These are phyloP conservation scores for Trypoxylon attenuatum DNA, from an alignment of 2,888 invertebrate species.

Conservation along the genomic window DNA sequence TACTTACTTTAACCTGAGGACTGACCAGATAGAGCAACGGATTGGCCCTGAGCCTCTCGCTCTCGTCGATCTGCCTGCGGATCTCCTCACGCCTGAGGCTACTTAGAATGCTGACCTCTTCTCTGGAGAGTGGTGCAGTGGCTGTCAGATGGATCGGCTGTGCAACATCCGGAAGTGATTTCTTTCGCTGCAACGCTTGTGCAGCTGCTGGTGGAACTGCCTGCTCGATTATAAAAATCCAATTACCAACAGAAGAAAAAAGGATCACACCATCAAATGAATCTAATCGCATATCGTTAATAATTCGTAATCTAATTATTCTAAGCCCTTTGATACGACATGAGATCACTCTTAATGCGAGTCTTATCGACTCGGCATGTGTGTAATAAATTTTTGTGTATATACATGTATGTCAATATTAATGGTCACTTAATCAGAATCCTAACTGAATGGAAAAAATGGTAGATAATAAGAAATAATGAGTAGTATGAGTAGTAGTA, in stretches of 20 bases:
- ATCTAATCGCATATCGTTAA: too few relatives aligned
- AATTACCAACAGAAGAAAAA: conserved; percentile 33
- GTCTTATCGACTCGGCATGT: background rate
- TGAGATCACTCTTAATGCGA: too few relatives aligned
- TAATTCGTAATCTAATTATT: too few relatives aligned
- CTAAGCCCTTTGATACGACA: too few relatives aligned
- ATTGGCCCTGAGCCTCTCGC: conserved; percentile 94
- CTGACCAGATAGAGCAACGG: conserved; percentile 96
- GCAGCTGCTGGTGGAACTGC: conserved; percentile 86
- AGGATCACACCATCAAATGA: background rate
- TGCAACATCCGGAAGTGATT: conserved; percentile 95
- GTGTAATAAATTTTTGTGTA: too few relatives aligned
- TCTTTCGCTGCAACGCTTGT: conserved; percentile 89
- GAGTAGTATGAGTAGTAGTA: too few relatives aligned
- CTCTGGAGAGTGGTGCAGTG: conserved; percentile 91
- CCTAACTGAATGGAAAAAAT: too few relatives aligned
- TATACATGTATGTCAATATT: too few relatives aligned
- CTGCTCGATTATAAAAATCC: conserved; percentile 75
- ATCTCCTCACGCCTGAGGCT: conserved; percentile 96
- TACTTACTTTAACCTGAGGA: conserved; percentile 95
- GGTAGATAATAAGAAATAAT: too few relatives aligned
- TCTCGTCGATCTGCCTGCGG: conserved; percentile 91
- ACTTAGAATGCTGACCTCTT: conserved; percentile 95
- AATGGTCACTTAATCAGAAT: too few relatives aligned
- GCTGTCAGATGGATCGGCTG: conserved; percentile 86